Evolutionary conservation across 2,888 invertebrate genomes (phyloP), one percentile per base, ranked within the genome.

Genomic region (Cancer borealis): DNA sequence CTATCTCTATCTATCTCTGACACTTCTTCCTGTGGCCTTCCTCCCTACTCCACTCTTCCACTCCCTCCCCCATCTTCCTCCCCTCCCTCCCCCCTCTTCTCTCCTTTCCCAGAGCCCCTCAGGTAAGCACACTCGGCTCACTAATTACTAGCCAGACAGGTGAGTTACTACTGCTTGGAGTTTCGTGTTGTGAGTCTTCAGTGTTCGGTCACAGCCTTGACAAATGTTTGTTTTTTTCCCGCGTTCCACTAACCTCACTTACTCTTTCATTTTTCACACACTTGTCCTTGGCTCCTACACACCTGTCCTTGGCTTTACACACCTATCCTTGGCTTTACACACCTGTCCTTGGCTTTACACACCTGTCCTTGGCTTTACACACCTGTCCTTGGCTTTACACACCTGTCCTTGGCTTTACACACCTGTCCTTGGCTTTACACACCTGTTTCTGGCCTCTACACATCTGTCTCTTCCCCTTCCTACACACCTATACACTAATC

Each of bases 31-130:
- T 73, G 73, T 17, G 46, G 45, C 12, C 4, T 89, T 10, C 47
- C 45, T 6, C 10, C 47, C 46, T 46, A 6, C 17, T 54, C 14
- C 14, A 54, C 14, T 1, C 10, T 10, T 54, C 17, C 54, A 6
- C 54, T 54, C 54, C 12, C 54, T 54, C 17, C 17, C 17, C 49
- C 49, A 49, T 84, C 84, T 66, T 73, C 87, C 12, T 87, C 45
- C 84, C 21, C 92, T 92, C 49, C 12, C 92, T 46, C 39, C 39
- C 49, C 26, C n/a, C 17, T 47, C 47, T n/a, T 47, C 79, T 79
- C 79, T 79, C 45, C 60, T 46, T 39, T 17, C 60, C 21, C 3
- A 12, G 10, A 49, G 14, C 26, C 8, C 73, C n/a, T 21, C 73
- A 73, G 73, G 73, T 73, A 73, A 8, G 54, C 39, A 39, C 54